Conservation (phyloP, 2,113 vertebrate genomes). For the Barbus barbus region DNA sequence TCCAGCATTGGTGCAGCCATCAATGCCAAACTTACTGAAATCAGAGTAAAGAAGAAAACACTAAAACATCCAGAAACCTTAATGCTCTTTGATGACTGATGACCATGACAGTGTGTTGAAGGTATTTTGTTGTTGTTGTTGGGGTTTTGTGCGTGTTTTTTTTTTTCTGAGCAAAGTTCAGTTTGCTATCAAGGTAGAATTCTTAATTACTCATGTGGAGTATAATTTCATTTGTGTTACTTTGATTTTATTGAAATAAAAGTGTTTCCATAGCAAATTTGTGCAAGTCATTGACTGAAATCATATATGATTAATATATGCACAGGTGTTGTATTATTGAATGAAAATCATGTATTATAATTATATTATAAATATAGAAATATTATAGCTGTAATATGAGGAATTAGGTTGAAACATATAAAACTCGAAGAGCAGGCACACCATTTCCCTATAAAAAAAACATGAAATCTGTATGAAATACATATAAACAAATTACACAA, state of each 20-base stretch:
- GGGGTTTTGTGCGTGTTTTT: not conserved
- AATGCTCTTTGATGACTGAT: constrained; percentile 22
- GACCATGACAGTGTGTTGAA: not conserved
- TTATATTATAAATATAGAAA: not conserved
- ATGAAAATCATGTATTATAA: not conserved
- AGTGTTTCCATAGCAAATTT: constrained; percentile 1
- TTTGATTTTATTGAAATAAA: not conserved
- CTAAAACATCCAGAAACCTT: constrained; percentile 2
- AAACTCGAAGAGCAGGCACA: too few species aligned
- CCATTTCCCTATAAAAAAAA: too few species aligned
- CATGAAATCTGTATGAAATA: too few species aligned
- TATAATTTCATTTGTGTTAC: not conserved
- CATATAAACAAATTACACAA: not conserved
- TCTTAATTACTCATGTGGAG: not conserved
- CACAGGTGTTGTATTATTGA: not conserved
- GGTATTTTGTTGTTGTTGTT: not conserved
- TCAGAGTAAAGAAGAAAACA: constrained; percentile 20
- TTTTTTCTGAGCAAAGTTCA: not conserved
- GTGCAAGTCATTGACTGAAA: not conserved
- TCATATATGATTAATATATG: not conserved
- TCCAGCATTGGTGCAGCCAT: constrained; percentile 30
- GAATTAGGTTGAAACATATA: too few species aligned
- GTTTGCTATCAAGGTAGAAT: not conserved
- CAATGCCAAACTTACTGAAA: constrained; percentile 29
- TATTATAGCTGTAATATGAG: not conserved